Evolutionary conservation across 35 echinoderm and acorn worm species (phyloP), one percentile per base, ranked within the genome.

Genomic region (Hemicentrotus pulcherrimus): DNA sequence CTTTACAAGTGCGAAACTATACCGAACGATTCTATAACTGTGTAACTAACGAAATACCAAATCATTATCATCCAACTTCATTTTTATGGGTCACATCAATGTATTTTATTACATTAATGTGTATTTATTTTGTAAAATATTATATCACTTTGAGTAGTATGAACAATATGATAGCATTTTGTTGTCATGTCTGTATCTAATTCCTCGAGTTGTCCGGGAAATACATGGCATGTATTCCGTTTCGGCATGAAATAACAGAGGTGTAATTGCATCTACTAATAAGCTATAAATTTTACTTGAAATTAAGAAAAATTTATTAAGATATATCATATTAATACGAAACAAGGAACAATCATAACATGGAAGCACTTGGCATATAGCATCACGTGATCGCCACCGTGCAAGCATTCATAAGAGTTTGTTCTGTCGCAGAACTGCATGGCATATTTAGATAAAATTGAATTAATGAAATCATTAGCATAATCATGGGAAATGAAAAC

Each of bases 401-500:
- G 65, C 2, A 78, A 78, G 22, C 19, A 22, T 78, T 28, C 65
- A 78, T 28, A 78, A 5, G 65, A 78, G 65, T 78, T 22, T 78
- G 65, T 78, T 78, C 65, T 78, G 65, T 78, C 65, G 65, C 65
- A 78, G 65, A 28, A 78, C 65, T 31, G 48, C 91, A n/a, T 48
- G 91, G 45, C 47, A 93, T 93, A 93, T 93, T 93, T 58, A 14
- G 46, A 93, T 47, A 48, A 31, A 58, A 93, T 93, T 93, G 48
- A 93, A 93, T 93, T 50, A 93, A 93, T 93, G 91, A 93, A 31
- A 58, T 93, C 22, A 93, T 58, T 93, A 58, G 91, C 91, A 93
- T 93, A 93, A 93, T 93, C 46, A 90, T 93, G 48, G 45, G 91
- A 47, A 93, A 93, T 93, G 91, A 47, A 93, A 93, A 93, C 48